Evolutionary conservation across 2,888 invertebrate genomes (phyloP).

Genomic region (Lithodes maja): DNA sequence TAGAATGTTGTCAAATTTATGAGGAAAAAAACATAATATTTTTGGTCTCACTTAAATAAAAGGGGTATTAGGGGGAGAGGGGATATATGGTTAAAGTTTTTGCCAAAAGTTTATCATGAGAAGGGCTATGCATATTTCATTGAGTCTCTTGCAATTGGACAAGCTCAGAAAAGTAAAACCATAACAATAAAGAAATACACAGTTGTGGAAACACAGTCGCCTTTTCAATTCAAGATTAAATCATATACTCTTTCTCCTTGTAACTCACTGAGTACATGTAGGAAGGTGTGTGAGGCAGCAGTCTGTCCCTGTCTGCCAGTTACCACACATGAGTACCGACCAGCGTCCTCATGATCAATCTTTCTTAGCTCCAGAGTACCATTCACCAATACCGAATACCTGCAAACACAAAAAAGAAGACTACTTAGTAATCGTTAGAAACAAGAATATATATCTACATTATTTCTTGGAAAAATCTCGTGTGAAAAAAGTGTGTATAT

Average conservation of each 20-base stretch:
- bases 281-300: constrained; percentile 71
- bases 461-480: too few species aligned
- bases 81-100: too few species aligned
- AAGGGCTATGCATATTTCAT: too few species aligned
- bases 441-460: too few species aligned
- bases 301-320: constrained; percentile 72
- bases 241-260: neutral
- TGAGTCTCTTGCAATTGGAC: too few species aligned
- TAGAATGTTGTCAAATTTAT: too few species aligned
- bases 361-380: constrained; percentile 71
- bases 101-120: too few species aligned
- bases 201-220: neutral
- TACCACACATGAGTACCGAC: constrained; percentile 74
- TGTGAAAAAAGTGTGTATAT: too few species aligned
- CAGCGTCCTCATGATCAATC: constrained; percentile 73
- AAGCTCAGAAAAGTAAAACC: neutral
- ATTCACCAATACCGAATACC: constrained; percentile 70
- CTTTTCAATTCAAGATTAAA: neutral
- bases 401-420: constrained; percentile 19
- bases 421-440: too few species aligned
- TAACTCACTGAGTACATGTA: constrained; percentile 72
- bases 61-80: too few species aligned
- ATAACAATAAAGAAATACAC: neutral
- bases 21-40: too few species aligned
- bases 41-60: too few species aligned